phyloP scores from a whole-genome alignment of 2,113 vertebrate genomes.

The Epinephelus cyanopodus region DNA sequence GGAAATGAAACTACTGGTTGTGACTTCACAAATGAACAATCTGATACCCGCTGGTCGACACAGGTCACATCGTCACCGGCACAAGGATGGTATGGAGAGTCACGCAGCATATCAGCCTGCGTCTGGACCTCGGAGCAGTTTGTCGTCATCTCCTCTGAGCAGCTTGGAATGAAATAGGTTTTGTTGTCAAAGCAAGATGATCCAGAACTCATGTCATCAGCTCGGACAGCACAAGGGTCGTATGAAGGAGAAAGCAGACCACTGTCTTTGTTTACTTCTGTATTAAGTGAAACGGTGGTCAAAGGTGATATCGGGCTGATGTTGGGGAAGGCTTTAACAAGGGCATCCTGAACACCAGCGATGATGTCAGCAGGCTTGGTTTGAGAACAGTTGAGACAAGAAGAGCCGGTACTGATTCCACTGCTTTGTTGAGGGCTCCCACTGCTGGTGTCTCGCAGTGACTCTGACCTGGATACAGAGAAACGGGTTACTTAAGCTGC shows the following conservation, averaged over 20 bases:
- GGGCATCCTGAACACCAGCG: slow-evolving; percentile 21
- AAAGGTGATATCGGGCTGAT: slow-evolving; percentile 16
- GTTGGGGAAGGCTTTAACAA: slow-evolving; percentile 15
- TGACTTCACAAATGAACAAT: background rate
- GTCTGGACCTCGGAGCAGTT: background rate
- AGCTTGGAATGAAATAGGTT: slow-evolving; percentile 54
- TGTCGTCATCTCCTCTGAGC: background rate
- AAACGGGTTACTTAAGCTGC: background rate
- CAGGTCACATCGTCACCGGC: background rate
- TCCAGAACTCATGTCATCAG: slow-evolving; percentile 20
- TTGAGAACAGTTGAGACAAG: slow-evolving; percentile 57
- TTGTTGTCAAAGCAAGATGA: slow-evolving; percentile 59
- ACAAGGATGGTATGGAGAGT: slow-evolving; percentile 17
- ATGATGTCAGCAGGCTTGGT: slow-evolving; percentile 34
- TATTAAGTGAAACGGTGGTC: background rate
- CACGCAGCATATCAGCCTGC: background rate
- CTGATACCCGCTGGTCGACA: slow-evolving; percentile 11
- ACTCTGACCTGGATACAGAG: slow-evolving; percentile 61
- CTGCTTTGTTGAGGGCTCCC: slow-evolving; percentile 50
- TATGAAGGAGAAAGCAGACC: background rate
- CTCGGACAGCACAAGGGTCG: background rate
- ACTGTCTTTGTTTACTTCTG: background rate
- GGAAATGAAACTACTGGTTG: background rate
- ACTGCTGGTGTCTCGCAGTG: slow-evolving; percentile 12
- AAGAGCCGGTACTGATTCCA: slow-evolving; percentile 51